phyloP scores from a whole-genome alignment of 2,113 vertebrate genomes.

The Chamaea fasciata region DNA sequence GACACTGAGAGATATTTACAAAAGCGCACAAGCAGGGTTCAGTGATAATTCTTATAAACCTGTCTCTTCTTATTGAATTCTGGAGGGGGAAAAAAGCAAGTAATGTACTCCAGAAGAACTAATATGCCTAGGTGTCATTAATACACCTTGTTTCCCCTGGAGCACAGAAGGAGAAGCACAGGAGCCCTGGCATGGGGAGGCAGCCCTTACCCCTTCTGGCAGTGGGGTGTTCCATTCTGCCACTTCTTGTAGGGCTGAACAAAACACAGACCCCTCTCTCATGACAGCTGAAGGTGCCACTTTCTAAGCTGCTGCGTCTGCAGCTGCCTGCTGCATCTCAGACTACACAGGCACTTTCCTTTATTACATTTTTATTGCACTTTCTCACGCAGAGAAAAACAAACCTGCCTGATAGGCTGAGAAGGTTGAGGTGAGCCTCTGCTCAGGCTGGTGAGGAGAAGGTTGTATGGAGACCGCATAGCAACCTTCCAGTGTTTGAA shows the following conservation, averaged over 20 bases:
- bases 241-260: neutral
- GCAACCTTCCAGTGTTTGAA: neutral
- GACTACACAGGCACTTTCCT: neutral
- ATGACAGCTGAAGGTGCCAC: fast-evolving
- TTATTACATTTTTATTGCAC: neutral
- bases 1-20: neutral
- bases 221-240: neutral
- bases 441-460: neutral
- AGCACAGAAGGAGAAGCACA: neutral
- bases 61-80: neutral
- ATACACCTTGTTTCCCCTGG: neutral
- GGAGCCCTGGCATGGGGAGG: neutral
- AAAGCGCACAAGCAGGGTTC: neutral
- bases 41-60: neutral
- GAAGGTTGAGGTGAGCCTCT: neutral
- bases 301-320: neutral
- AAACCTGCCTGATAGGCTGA: neutral
- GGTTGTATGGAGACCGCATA: fast-evolving
- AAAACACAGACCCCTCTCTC: neutral
- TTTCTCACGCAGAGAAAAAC: neutral
- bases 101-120: neutral
- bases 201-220: neutral
- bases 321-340: neutral
- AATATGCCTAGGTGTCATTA: fast-evolving
- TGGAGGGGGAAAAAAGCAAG: fast-evolving